phyloP scores from a whole-genome alignment of 1,140 invertebrate species.

The Tribolium madens region DNA sequence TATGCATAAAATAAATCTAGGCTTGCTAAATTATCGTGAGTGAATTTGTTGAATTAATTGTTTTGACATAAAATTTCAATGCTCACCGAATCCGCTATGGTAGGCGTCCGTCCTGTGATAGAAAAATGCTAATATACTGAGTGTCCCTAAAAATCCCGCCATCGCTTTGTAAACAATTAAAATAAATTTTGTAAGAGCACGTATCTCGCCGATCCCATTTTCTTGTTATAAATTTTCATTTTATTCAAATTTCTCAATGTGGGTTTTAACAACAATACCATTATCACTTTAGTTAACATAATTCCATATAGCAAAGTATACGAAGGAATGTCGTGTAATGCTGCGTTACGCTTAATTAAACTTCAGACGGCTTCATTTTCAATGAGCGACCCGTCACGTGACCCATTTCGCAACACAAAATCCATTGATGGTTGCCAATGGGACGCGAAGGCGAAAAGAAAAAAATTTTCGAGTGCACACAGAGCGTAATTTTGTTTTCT shows the following conservation, averaged over 20 bases:
- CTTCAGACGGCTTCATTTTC: slow-evolving; percentile 25
- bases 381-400: slow-evolving; percentile 14
- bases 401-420: not conserved
- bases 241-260: slow-evolving; percentile 40
- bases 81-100: not conserved
- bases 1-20: not conserved
- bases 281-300: not conserved
- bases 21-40: not conserved
- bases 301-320: not conserved
- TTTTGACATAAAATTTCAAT: not conserved
- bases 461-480: not conserved
- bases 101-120: not conserved
- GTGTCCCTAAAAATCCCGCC: not conserved
- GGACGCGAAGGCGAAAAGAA: not conserved
- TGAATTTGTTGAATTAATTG: not conserved
- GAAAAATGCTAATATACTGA: not conserved
- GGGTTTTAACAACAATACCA: slow-evolving; percentile 21
- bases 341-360: slow-evolving; percentile 19
- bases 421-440: not conserved
- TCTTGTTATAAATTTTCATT: slow-evolving; percentile 45
- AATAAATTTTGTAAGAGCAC: not conserved
- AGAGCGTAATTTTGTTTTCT: not conserved
- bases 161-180: not conserved
- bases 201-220: not conserved
- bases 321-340: slow-evolving; percentile 7